phyloP scores from a whole-genome alignment of 2,797 vertebrate species.

The Premnoplex brunnescens region DNA sequence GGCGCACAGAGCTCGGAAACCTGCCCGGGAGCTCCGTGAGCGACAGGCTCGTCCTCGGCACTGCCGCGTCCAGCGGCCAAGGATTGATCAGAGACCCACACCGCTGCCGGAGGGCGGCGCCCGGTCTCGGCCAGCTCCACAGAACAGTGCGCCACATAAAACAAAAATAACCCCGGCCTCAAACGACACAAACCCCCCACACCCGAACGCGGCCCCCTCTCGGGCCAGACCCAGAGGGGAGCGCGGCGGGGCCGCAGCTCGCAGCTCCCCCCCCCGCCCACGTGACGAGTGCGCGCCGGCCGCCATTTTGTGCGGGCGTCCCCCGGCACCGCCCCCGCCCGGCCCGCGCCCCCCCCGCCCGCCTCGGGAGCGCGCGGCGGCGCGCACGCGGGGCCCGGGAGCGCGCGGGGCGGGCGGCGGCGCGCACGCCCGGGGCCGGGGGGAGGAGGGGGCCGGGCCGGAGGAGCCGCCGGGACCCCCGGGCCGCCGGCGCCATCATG shows the following conservation, averaged over 20 bases:
- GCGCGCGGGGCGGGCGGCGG: not conserved
- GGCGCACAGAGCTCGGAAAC: too few relatives aligned
- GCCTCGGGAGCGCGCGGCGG: not conserved
- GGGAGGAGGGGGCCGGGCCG: not conserved
- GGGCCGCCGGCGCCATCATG: slow-evolving; percentile 3
- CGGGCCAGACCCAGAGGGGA: fast-evolving
- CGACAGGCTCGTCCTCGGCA: too few relatives aligned
- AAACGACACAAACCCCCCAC: too few relatives aligned
- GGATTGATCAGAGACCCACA: too few relatives aligned
- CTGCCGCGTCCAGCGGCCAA: too few relatives aligned
- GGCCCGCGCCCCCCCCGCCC: not conserved
- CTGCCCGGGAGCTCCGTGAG: too few relatives aligned
- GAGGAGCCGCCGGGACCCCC: not conserved
- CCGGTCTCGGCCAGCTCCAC: too few relatives aligned
- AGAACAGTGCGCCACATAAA: too few relatives aligned
- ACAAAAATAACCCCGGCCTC: too few relatives aligned
- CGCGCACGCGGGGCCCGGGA: not conserved
- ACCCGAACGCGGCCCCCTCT: too few relatives aligned
- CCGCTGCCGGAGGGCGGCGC: too few relatives aligned
- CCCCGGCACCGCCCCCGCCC: not conserved
- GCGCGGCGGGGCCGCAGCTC: fast-evolving
- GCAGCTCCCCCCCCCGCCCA: fast-evolving
- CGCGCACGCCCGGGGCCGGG: not conserved
- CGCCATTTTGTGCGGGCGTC: slow-evolving; percentile 46
- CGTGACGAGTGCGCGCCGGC: fast-evolving